These are phyloP conservation scores for Leptinotarsa undecemlineata DNA, from an alignment of 1,140 invertebrate species.

Conservation along the genomic window DNA sequence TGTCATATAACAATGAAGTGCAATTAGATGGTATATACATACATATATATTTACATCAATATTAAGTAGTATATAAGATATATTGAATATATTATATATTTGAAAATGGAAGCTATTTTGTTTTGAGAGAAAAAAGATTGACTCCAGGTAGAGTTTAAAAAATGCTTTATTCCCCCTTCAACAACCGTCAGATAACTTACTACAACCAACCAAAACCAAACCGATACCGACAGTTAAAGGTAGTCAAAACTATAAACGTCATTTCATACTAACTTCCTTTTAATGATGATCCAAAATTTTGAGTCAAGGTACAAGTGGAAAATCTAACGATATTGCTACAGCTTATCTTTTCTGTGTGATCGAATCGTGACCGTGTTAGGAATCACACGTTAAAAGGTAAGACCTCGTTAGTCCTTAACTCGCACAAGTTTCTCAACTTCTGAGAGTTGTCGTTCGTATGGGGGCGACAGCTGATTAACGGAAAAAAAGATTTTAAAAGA, in stretches of 20 bases:
- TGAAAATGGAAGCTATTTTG: constrained; percentile 57
- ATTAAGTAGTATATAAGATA: constrained; percentile 59
- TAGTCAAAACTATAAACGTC: neutral
- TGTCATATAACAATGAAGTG: constrained; percentile 59
- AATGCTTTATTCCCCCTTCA: constrained; percentile 52
- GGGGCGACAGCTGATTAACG: no score
- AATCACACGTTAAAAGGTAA: no score
- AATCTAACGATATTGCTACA: no score
- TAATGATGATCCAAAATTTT: no score
- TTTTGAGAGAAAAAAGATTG: constrained; percentile 66
- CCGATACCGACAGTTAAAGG: constrained; percentile 57
- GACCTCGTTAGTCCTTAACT: no score
- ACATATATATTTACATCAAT: constrained; percentile 61
- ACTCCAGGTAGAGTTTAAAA: constrained; percentile 58
- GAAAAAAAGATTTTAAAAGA: no score
- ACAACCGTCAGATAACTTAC: constrained; percentile 52
- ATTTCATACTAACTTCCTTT: neutral
- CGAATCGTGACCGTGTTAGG: no score
- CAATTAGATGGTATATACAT: constrained; percentile 61
- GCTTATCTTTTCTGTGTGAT: no score
- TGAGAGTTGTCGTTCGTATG: no score
- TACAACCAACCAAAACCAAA: constrained; percentile 56
- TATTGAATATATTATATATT: constrained; percentile 58
- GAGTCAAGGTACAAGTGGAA: no score
- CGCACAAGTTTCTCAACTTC: no score